Evolutionary conservation across 2,113 vertebrate species (phyloP), one percentile per base, ranked within the genome.

Genomic region (Centropus unirufus): DNA sequence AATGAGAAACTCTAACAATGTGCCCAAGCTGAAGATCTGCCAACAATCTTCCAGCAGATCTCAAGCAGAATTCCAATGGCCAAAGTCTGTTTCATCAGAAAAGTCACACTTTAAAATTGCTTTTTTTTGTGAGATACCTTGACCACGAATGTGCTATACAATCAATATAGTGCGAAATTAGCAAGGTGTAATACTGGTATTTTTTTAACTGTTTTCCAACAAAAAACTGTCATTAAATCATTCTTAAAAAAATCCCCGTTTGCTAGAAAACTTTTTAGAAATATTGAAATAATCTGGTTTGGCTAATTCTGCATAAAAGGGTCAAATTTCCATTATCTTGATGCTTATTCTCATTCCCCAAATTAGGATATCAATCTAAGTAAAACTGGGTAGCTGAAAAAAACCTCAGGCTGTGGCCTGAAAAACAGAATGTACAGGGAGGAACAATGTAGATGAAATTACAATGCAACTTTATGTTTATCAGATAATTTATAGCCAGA

Each of bases 91-190:
- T 96, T 88, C 39, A 46, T 39, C 36, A 63, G 58, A 11, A 59
- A 91, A 92, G 36, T 78, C 58, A 76, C 47, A 83, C 72, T 85
- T 89, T 30, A 82, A 90, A 90, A 95, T 67, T 51, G 47, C 24
- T 62, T 83, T 86, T 89, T 51, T 89, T 86, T 51, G 34, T 87
- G 42, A 90, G 59, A 80, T 73, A 91, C 32, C 22, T 69, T 81
- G 62, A 74, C 36, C 62, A 92, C 15, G 82, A 76, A 86, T 54
- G 30, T 92, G 61, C 68, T 88, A 86, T 42, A 52, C 26, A 88
- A 62, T 90, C 89, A 89, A 89, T 92, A 92, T 52, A 14, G 14
- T 88, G 54, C 91, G 61, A 90, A 87, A 95, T 90, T 83, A 89
- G 15, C 15, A 64, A 26, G 5, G 26, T 62, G 49, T 39, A 81